Percentiles rank a stretch among this genome's conserved stretches.
Conservation (phyloP, 2,113 vertebrate genomes). For the Scytalopus superciliaris region DNA sequence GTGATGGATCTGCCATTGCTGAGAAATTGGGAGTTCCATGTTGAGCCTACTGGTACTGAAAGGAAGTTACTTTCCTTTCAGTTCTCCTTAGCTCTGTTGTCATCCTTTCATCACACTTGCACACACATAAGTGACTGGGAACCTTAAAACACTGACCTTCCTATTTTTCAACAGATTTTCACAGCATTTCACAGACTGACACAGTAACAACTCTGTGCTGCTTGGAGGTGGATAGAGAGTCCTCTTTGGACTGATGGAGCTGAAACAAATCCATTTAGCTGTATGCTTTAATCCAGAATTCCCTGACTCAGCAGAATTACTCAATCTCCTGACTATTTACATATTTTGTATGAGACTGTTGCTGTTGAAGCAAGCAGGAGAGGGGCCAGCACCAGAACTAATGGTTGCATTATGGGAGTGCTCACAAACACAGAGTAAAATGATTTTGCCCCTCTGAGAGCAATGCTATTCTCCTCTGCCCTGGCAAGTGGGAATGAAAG, state of each 20-base stretch:
- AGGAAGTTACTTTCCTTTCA: not conserved
- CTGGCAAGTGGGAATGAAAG: not conserved
- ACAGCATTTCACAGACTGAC: not conserved
- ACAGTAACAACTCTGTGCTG: not conserved
- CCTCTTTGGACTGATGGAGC: not conserved
- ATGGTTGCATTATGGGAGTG: not conserved
- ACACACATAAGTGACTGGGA: not conserved
- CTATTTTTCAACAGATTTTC: not conserved
- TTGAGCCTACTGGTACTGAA: not conserved
- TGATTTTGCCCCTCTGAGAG: not conserved
- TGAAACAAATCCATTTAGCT: not conserved
- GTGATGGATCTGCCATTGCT: not conserved
- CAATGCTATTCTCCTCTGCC: fast-evolving
- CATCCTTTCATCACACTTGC: not conserved
- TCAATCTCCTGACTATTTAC: not conserved
- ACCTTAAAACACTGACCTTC: not conserved
- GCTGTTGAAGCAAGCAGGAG: not conserved
- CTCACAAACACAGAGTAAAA: not conserved
- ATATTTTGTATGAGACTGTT: not conserved
- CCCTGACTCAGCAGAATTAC: not conserved
- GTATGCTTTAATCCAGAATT: not conserved
- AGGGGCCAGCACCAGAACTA: not conserved
- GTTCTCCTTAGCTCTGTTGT: not conserved
- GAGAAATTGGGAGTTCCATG: not conserved
- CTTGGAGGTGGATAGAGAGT: not conserved